These are phyloP conservation scores for Syndactyla subalaris DNA, from an alignment of 2,797 vertebrate species.

Conservation along the genomic window DNA sequence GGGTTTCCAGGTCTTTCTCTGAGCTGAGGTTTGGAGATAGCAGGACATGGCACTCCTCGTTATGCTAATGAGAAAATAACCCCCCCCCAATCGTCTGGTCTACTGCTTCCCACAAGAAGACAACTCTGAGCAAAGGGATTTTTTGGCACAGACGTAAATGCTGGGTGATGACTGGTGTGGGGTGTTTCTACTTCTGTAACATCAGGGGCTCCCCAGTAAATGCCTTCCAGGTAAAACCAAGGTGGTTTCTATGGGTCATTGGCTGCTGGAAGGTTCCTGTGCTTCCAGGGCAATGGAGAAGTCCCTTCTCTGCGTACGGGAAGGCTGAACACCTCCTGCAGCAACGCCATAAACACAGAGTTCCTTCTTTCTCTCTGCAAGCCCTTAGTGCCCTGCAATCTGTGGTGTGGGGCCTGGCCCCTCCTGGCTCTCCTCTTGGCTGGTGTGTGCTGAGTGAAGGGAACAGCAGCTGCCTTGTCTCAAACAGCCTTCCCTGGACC, in stretches of 20 bases:
- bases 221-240: neutral
- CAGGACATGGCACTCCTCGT: neutral
- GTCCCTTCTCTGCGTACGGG: neutral
- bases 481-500: neutral
- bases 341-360: neutral
- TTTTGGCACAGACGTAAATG: neutral
- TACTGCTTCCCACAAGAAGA: neutral
- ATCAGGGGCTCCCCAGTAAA: neutral
- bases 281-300: neutral
- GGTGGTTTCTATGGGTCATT: accelerated
- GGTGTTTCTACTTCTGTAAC: neutral
- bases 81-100: neutral
- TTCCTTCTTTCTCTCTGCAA: neutral
- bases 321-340: neutral
- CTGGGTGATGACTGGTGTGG: neutral
- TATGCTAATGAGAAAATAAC: neutral
- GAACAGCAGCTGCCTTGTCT: neutral
- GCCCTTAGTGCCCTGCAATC: neutral
- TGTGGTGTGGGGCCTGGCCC: neutral
- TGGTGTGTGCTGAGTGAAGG: neutral
- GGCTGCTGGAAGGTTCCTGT: neutral
- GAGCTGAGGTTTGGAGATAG: neutral
- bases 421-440: neutral
- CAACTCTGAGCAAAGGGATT: neutral
- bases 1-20: neutral